phyloP scores from a whole-genome alignment of 2,113 vertebrate species.

The Sorex fumeus region DNA sequence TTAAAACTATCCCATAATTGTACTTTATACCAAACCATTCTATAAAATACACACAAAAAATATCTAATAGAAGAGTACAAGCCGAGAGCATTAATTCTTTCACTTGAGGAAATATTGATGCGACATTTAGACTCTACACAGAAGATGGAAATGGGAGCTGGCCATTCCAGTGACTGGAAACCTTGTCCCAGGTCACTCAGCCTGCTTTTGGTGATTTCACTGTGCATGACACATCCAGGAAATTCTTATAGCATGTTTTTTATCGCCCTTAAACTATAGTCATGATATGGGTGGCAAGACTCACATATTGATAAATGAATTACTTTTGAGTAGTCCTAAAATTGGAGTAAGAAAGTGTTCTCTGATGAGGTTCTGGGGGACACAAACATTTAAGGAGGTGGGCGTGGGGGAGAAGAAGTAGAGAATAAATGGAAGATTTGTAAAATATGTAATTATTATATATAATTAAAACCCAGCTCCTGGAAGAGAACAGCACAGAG shows the following conservation, averaged over 20 bases:
- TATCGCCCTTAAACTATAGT: neutral
- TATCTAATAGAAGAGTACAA: neutral
- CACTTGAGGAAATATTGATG: neutral
- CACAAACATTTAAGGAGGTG: accelerated
- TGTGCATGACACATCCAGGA: neutral
- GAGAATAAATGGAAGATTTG: neutral
- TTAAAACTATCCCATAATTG: neutral
- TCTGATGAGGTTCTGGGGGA: neutral
- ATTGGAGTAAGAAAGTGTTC: neutral
- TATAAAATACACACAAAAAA: neutral
- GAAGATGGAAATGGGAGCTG: neutral
- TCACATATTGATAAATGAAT: neutral
- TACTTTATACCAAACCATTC: slow-evolving; percentile 41
- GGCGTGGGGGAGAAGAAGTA: neutral
- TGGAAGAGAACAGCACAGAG: no score
- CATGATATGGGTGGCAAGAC: neutral
- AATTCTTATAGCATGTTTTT: neutral
- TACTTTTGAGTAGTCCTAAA: neutral
- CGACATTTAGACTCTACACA: neutral
- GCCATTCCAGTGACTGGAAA: neutral
- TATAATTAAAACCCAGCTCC: no score
- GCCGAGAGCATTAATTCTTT: neutral
- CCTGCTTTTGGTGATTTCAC: neutral
- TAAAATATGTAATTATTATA: neutral
- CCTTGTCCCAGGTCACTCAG: neutral